Base-by-base conservation (phyloP, 2,113 vertebrate genomes). In the Oplegnathus fasciatus region DNA sequence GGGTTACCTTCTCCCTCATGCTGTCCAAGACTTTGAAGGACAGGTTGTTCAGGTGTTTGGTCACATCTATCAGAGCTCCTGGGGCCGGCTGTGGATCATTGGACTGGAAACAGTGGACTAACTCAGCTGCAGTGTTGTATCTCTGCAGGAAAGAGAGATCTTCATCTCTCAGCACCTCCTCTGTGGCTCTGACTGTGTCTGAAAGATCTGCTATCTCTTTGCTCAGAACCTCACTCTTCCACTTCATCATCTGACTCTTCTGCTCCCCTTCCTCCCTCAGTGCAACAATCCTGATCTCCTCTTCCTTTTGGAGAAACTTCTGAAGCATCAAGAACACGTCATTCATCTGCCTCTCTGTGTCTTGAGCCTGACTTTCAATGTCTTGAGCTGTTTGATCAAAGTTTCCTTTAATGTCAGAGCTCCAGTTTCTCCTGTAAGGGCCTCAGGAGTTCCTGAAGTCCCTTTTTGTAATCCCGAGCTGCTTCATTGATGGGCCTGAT, bases 11-110 rank as follows among this genome's bases (percentile, higher is more conserved):
- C 30, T 2, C 5, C 60, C 37, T 64, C 14, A 76, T 14, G 0
- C 26, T 81, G 7, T 65, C 78, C 78, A 65, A 42, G 18, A 81
- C 20, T 6, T 37, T 13, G 24, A 28, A 1, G 4, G 55, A 10
- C 69, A 74, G 70, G 61, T 74, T 74, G 14, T 48, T 34, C 13
- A 81, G 78, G 34, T 79, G 77, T 70, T 61, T 37, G 40, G 2
- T 6, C 28, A 1, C 4, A 7, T 70, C 77, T 22, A 62, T 70
- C 2, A 11, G 42, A 48, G 7, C 65, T 22, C 5, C 24, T 22
- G 24, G 1, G 1, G 6, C 10, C 17, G 13, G 30, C 57, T 50
- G 14, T 15, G n/a, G 67, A 15, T 24, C 24, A 0, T 52, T 22
- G 1, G 9, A 0, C 44, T 1, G 24, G 32, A 22, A 7, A 2